Base-by-base conservation (phyloP, 2,113 vertebrate species). In the Nyctibius bracteatus region DNA sequence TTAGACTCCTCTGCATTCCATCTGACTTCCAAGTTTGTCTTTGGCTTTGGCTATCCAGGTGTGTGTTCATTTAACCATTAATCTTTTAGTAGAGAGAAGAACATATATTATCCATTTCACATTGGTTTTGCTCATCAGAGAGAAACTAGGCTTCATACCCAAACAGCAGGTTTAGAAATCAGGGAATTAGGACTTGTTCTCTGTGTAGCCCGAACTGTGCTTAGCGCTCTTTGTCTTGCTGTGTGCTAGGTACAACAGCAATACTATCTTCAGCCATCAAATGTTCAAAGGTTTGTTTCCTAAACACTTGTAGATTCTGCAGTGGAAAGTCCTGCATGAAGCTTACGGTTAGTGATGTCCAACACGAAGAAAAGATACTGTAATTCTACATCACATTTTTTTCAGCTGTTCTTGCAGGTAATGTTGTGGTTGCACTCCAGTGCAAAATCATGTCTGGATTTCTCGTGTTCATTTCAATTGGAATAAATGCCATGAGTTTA, bases 1-100 rank as follows among this genome's bases (percentile, higher is more conserved):
- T 94, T 94, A 77, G 91, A 94, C 85, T 94, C 78, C 87, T 93
- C 90, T 96, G 73, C 75, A 37, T 95, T 95, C 85, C 68, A 61
- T 96, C 81, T 87, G 92, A 94, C 43, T 95, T 95, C 89, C 87
- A 89, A 85, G 91, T 90, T 95, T 90, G 61, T 82, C 82, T 81
- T 83, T 94, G 91, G 66, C 41, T 96, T 63, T 72, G 47, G 43
- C n/a, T 91, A 15, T 49, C 82, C 82, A 83, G 92, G 43, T 3
- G 12, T 57, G 79, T 82, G 57, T 85, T 86, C 6, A 41, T 77
- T 94, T 71, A 67, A 8, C 30, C 5, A 1, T 67, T 11, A 55
- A 47, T 54, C 16, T 91, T 87, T 54, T 51, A 27, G 19, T 20
- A 61, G 31, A 68, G 22, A 68, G 35, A 87, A 78, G 62, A 80